phyloP scores from a whole-genome alignment of 2,888 invertebrate species.

The Volucella zonaria region DNA sequence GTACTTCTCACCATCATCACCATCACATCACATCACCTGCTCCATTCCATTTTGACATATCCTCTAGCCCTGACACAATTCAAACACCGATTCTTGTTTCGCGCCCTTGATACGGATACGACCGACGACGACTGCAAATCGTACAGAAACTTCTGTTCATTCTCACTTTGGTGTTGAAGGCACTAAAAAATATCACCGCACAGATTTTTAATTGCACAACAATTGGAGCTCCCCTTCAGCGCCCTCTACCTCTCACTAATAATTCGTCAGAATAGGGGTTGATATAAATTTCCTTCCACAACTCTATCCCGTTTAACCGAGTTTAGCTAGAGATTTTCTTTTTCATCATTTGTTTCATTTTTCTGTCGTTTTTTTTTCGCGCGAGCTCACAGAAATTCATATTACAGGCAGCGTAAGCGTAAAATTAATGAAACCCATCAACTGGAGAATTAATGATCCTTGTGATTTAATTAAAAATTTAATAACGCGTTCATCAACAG shows the following conservation, averaged over 20 bases:
- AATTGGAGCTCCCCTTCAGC: conserved; percentile 42
- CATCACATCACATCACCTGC: conserved; percentile 32
- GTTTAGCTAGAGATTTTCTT: conserved; percentile 46
- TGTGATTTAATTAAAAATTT: conserved; percentile 74
- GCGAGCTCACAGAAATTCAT: conserved; percentile 28
- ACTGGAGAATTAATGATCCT: conserved; percentile 71
- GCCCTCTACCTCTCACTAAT: conserved; percentile 18
- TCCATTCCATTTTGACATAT: conserved; percentile 1
- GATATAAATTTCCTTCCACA: conserved; percentile 56
- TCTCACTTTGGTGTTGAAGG: conserved; percentile 7
- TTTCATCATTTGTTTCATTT: background rate
- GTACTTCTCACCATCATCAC: background rate
- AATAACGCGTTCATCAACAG: conserved; percentile 67
- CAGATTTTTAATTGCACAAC: conserved; percentile 71
- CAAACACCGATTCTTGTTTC: conserved; percentile 7
- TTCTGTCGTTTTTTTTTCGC: background rate
- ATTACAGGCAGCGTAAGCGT: conserved; percentile 67
- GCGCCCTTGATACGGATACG: conserved; percentile 55
- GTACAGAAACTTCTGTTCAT: conserved; percentile 8
- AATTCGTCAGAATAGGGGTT: conserved; percentile 58
- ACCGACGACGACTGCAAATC: background rate
- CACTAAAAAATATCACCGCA: conserved; percentile 35
- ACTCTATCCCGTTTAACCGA: conserved; percentile 61
- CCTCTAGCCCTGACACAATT: conserved; percentile 46
- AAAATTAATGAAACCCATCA: conserved; percentile 74